Percentiles rank a stretch among this genome's conserved stretches.
Conservation (phyloP, 1,140 invertebrate species). For the Lamellibrachia luymesi region DNA sequence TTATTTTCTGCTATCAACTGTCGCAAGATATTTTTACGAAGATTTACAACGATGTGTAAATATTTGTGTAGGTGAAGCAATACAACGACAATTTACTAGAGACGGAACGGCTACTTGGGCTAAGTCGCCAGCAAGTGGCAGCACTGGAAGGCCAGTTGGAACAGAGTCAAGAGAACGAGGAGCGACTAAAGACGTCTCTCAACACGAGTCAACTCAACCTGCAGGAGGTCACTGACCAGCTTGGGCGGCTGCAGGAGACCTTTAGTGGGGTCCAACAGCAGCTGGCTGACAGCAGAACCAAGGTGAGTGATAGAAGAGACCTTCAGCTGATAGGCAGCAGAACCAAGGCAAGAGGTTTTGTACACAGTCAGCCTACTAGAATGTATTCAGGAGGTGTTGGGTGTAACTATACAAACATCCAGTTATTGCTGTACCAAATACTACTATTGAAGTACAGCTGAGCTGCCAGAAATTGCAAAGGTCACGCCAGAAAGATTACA, state of each 20-base stretch:
- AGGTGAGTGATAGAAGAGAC: conserved; percentile 31
- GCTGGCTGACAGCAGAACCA: conserved; percentile 42
- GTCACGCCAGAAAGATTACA: too few species aligned
- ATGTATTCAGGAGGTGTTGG: not conserved
- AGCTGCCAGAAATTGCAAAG: too few species aligned
- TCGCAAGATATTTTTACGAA: too few species aligned
- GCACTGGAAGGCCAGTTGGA: conserved; percentile 44
- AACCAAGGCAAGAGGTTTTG: not conserved
- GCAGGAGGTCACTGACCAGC: conserved; percentile 40
- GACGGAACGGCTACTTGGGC: conserved; percentile 40
- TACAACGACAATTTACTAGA: not conserved
- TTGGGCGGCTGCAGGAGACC: conserved; percentile 40
- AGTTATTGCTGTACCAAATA: too few species aligned
- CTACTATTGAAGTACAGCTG: too few species aligned
- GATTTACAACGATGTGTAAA: too few species aligned
- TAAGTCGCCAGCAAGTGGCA: conserved; percentile 44
- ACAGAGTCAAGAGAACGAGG: conserved; percentile 36
- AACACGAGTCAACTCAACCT: conserved; percentile 48
- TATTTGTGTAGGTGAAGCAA: not conserved
- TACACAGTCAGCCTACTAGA: too few species aligned
- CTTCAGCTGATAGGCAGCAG: not conserved
- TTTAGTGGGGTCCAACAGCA: conserved; percentile 43
- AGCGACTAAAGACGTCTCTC: conserved; percentile 39
- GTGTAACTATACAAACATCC: too few species aligned
- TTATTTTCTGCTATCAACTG: too few species aligned